Evolutionary conservation across 2,888 invertebrate genomes (phyloP), one percentile per base, ranked within the genome.

Genomic region (Aplocera efformata): DNA sequence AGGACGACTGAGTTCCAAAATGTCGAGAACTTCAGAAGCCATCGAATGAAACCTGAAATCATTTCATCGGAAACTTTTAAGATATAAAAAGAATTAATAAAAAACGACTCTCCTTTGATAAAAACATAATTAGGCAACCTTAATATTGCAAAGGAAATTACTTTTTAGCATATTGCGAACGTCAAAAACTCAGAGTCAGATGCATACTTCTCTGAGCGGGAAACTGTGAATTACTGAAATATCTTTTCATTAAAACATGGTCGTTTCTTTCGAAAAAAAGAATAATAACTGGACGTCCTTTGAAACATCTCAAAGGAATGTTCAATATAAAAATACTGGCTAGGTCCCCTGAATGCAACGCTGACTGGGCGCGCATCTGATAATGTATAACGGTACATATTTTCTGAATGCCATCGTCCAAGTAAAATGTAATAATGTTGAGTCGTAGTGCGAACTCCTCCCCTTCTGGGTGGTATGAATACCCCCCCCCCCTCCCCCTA

Each of bases 351-450:
- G 25, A 33, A 33, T 46, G 41, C 44, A 48, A 39, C 42, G 37
- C 33, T 29, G 23, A 34, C 46, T 37, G 27, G 30, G 38, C 30
- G 33, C 30, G 33, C 20, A 11, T 32, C 42, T 35, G 26, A 42
- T 35, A 42, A 39, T 38, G 41, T 44, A 55, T 35, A 29, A 32
- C 39, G 23, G 32, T 49, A 49, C 43, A 52, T 48, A 53, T 51
- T 50, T 53, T 45, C 41, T 35, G 44, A 53, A 54, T 42, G 32
- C 52, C 50, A 37, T 35, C 48, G 42, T 43, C 48, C 48, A 42
- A 44, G 50, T 48, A 50, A 57, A 53, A 54, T 50, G 54, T 53
- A 54, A 57, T 57, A 54, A 54, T 47, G 51, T 50, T 23, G 48
- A 47, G 42, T 50, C 48, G 45, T 45, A 46, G 45, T 42, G 42